Base-by-base conservation (phyloP, 2,888 invertebrate species). In the Drosophila limbata region DNA sequence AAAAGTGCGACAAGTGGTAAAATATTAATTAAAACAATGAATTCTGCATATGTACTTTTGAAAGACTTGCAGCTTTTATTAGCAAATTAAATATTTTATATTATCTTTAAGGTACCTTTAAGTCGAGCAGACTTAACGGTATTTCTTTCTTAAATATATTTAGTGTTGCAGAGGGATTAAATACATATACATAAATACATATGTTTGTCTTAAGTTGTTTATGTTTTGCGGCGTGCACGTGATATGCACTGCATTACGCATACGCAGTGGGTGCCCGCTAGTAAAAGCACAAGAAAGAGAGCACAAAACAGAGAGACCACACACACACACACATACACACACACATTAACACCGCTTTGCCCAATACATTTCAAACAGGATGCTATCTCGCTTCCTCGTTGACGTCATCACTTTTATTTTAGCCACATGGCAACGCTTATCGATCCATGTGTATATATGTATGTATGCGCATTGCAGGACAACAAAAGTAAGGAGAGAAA, bases 401-500 rank as follows among this genome's bases (percentile, higher is more conserved):
- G 90, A 90, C 90, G 90, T 90, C 90, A 90, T 81, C 77, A 71
- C 81, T 74, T 84, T 76, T 86, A 83, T 76, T 83, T 88, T 66
- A 51, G 77, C 82, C 90, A 56, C 55, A 76, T 90, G 79, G 89
- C 79, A 83, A 88, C 88, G 60, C 84, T 66, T 86, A 84, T 84
- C 87, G 84, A 84, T 84, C 84, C 74, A 52, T 1, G 47, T 8
- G n/a, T 8, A 4, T 39, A 25, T 25, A 25, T 25, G 25, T 21
- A 57, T 31, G 50, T 56, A 47, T 69, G 56, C 21, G 60, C 61
- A 44, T 5, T 39, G 44, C 50, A 44, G 73, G 50, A 77, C 25
- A 53, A 64, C 40, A 52, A 48, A 40, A 51, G 40, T 33, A 28
- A 33, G 9, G n/a, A n/a, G 35, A 15, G 28, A 11, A 10, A 11